Conservation (phyloP, 1,140 invertebrate species). For the Phortica variegata region DNA sequence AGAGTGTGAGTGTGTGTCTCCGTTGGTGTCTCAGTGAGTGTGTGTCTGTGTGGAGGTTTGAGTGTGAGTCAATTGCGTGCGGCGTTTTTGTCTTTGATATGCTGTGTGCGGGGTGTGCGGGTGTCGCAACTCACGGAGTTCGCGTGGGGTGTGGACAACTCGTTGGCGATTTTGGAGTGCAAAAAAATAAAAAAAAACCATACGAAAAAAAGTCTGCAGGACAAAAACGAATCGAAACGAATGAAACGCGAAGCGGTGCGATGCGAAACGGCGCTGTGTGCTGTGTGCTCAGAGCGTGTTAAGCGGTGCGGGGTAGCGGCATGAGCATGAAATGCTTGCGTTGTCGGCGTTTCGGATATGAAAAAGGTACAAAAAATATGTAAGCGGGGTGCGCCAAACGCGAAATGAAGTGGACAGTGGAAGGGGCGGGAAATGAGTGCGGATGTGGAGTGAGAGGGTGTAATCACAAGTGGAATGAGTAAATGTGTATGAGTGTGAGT, state of each 20-base stretch:
- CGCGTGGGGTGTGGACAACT: too few relatives aligned
- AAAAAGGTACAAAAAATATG: slow-evolving; percentile 47
- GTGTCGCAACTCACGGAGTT: too few relatives aligned
- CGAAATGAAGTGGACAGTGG: slow-evolving; percentile 1
- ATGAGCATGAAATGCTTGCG: slow-evolving; percentile 3
- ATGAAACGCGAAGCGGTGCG: too few relatives aligned
- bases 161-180: too few relatives aligned
- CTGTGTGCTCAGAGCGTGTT: too few relatives aligned
- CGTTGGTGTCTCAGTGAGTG: slow-evolving; percentile 1
- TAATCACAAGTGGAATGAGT: too few relatives aligned
- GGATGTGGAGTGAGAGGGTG: slow-evolving; percentile 8
- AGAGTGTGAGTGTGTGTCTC: not conserved
- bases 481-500: too few relatives aligned
- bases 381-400: not conserved
- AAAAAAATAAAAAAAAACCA: slow-evolving; percentile 25
- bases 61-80: slow-evolving; percentile 19
- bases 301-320: slow-evolving; percentile 2
- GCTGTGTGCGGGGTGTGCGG: too few relatives aligned
- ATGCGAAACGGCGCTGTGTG: too few relatives aligned
- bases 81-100: slow-evolving; percentile 41
- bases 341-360: slow-evolving; percentile 56
- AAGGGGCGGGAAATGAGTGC: slow-evolving; percentile 21
- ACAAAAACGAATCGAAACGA: too few relatives aligned
- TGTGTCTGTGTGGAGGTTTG: slow-evolving; percentile 4
- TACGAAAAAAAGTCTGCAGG: slow-evolving; percentile 48